Evolutionary conservation across 1,140 invertebrate genomes (phyloP), one percentile per base, ranked within the genome.

Genomic region (Geopemphigus sp.): DNA sequence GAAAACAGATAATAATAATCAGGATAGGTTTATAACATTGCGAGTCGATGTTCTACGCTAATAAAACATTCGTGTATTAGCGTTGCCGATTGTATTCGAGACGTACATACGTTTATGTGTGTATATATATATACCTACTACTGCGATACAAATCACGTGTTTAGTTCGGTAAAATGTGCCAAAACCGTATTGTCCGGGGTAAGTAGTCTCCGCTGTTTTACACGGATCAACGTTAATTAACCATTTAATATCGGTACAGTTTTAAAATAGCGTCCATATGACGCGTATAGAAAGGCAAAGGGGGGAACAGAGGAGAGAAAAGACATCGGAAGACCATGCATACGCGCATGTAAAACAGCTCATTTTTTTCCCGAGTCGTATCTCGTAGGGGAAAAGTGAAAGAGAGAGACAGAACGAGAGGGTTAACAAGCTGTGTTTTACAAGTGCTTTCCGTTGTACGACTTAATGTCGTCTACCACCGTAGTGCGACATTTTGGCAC

Each of bases 231-330:
- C 26, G 39, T 78, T 47, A 78, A 78, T 78, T 63, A 63, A 78
- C 56, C 73, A 39, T 76, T 76, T 76, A 76, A 76, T 76, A 76
- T 57, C 15, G 26, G 54, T 73, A 39, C 8, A 73, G 70, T 39
- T 76, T 76, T 76, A 76, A 76, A 76, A 76, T 76, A 76, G 73
- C 53, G n/a, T n/a, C n/a, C n/a, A n/a, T n/a, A n/a, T n/a, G n/a
- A n/a, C n/a, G n/a, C n/a, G 17, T 45, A 32, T 11, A 17, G n/a
- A 3, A 59, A 39, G n/a, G n/a, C 22, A 8, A 32, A 26, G 24
- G 59, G 12, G 8, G n/a, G n/a, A n/a, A 24, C n/a, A 8, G 56
- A 8, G 56, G 14, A 76, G n/a, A 59, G 11, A 39, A 39, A 39
- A 39, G 32, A 39, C 19, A 32, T 76, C 32, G 53, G 26, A 61